Evolutionary conservation across 2,888 invertebrate species (phyloP), one percentile per base, ranked within the genome.

Genomic region (Caenorhabditis panamensis): DNA sequence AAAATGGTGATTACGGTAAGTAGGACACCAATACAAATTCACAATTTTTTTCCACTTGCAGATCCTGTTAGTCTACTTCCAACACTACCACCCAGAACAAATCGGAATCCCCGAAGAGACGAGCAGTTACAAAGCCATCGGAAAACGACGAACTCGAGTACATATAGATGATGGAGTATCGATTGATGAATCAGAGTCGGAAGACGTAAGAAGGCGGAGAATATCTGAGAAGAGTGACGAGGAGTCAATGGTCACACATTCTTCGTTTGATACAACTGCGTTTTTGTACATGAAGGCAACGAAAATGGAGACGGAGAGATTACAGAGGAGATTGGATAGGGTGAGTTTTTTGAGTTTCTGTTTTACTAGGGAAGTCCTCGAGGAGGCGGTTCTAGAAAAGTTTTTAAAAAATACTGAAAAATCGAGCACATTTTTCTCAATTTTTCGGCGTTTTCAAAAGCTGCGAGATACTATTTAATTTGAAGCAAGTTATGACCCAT

Each of bases 91-190:
- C 13, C 81, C 82, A 2, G 82, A 84, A 37, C 84, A 76, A 28
- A 67, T 85, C 28, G 85, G 85, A 11, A 79, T 85, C 28, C 83
- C 81, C 1, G 82, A 85, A 24, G 85, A 85, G 41, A 85, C 82
- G 1, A 82, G 79, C 41, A 79, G 78, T 18, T 85, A 85, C 47
- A 84, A 82, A 47, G 58, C 76, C 11, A 81, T 81, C 16, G 81
- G 81, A 18, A 81, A 81, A 22, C 71, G 72, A 18, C 26, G 76
- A 18, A 71, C 69, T 1, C 56, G 76, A 22, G 63, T 81, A 0
- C 54, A 67, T 36, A 81, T 81, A 13, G 76, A 81, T 41, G 81
- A 81, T 56, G 81, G 76, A 9, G 72, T 72, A 2, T 77, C 76
- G 8, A 77, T 77, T 22, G 81, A 76, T n/a, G 53, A 44, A 1